A percentile compares a stretch with the other conserved stretches of the same genome.
Evolutionary conservation across 1,140 invertebrate genomes (phyloP).

Genomic region (Halyomorpha halys): DNA sequence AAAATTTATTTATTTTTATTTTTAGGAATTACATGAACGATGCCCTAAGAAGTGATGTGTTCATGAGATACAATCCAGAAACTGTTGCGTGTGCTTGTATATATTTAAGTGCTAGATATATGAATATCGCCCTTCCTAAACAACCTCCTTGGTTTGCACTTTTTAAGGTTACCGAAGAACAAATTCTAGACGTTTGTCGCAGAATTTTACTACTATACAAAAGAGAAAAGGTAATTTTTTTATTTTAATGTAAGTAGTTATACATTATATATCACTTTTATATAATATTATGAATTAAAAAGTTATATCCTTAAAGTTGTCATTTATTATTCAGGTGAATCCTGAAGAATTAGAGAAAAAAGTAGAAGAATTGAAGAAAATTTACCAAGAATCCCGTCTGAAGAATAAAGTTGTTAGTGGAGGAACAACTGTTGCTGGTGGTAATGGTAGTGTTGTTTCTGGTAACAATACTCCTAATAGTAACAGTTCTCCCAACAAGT

Average conservation of each 20-base stretch:
- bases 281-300: no score
- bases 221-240: slow-evolving; percentile 54
- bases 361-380: slow-evolving; percentile 60
- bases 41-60: slow-evolving; percentile 90
- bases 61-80: slow-evolving; percentile 90
- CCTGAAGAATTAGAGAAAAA: slow-evolving; percentile 61
- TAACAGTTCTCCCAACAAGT: slow-evolving; percentile 30
- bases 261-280: no score
- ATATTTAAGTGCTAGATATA: slow-evolving; percentile 80
- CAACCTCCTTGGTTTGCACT: slow-evolving; percentile 80
- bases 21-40: slow-evolving; percentile 98
- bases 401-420: slow-evolving; percentile 44
- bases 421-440: slow-evolving; percentile 3
- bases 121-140: slow-evolving; percentile 74
- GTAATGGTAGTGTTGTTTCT: slow-evolving; percentile 31
- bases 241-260: no score
- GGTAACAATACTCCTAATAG: slow-evolving; percentile 47
- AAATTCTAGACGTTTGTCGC: slow-evolving; percentile 75
- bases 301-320: no score
- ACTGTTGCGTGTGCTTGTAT: slow-evolving; percentile 98
- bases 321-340: slow-evolving; percentile 45
- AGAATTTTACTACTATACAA: slow-evolving; percentile 77
- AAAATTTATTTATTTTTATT: slow-evolving; percentile 12
- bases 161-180: slow-evolving; percentile 71
- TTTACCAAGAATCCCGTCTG: slow-evolving; percentile 62